These are phyloP conservation scores for Falco peregrinus DNA, from an alignment of 2,797 vertebrate genomes.

Conservation along the genomic window DNA sequence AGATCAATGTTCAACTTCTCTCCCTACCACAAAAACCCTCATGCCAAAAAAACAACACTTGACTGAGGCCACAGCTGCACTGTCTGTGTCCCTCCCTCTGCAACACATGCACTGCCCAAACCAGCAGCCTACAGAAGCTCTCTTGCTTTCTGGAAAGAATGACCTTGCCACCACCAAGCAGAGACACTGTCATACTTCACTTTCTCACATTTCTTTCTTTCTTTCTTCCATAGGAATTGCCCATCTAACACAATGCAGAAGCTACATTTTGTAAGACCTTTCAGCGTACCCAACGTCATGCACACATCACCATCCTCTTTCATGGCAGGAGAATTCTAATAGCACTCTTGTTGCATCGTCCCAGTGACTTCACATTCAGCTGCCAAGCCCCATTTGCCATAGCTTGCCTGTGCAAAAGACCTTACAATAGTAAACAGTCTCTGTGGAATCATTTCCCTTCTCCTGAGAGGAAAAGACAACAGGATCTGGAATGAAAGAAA, in stretches of 20 bases:
- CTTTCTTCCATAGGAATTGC: background rate
- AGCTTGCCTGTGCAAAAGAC: background rate
- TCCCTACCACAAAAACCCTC: background rate
- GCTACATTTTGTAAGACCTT: background rate
- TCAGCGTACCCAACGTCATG: accelerated
- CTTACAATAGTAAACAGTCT: background rate
- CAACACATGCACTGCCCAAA: no score
- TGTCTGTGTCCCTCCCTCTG: no score
- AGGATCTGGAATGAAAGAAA: background rate
- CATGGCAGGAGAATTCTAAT: background rate
- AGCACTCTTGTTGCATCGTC: background rate
- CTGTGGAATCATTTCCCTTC: background rate
- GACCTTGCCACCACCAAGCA: background rate
- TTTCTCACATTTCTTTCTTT: background rate
- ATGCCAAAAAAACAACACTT: background rate
- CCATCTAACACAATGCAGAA: background rate
- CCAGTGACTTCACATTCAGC: background rate
- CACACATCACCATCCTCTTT: background rate
- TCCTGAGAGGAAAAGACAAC: background rate
- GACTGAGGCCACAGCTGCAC: background rate
- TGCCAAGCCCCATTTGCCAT: background rate
- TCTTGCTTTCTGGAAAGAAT: background rate
- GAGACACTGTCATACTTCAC: background rate
- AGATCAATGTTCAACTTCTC: background rate
- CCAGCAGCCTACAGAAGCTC: background rate